Conservation (phyloP, 1,140 invertebrate species). For the Maconellicoccus hirsutus region DNA sequence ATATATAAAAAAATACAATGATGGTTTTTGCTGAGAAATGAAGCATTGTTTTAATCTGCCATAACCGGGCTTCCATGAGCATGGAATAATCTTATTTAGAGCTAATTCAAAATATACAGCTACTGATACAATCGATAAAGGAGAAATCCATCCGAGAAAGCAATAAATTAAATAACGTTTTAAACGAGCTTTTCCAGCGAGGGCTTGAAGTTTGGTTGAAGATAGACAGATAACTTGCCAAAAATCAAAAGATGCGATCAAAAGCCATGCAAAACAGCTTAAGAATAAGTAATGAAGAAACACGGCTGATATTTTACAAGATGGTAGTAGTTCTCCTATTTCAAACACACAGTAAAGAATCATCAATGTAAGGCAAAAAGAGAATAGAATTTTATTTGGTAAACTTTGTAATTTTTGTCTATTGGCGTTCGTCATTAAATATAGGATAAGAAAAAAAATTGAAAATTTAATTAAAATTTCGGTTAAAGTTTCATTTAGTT, state of each 20-base stretch:
- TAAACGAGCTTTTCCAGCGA: conserved; percentile 29
- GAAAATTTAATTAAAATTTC: conserved; percentile 39
- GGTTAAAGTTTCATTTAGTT: conserved; percentile 36
- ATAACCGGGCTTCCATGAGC: neutral
- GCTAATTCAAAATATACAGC: conserved; percentile 1
- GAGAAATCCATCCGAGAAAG: neutral
- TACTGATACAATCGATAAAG: neutral
- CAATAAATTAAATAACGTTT: conserved; percentile 15
- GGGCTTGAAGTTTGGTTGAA: conserved; percentile 39
- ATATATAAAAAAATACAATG: conserved; percentile 42
- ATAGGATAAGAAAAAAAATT: conserved; percentile 39
- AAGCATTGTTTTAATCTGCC: neutral
- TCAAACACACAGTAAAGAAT: conserved; percentile 40
- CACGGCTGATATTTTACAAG: conserved; percentile 37
- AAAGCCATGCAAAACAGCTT: conserved; percentile 48
- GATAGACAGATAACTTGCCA: conserved; percentile 42
- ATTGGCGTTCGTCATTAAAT: conserved; percentile 37
- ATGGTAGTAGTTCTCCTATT: conserved; percentile 31
- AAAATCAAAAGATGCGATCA: conserved; percentile 46
- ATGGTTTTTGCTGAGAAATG: conserved; percentile 36
- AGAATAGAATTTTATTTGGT: conserved; percentile 42
- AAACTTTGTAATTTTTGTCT: conserved; percentile 41
- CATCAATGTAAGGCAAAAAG: conserved; percentile 38
- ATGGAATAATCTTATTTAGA: neutral
- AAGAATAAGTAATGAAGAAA: conserved; percentile 42